Evolutionary conservation across 2,797 vertebrate species (phyloP).

Genomic region (Apogon talboti): DNA sequence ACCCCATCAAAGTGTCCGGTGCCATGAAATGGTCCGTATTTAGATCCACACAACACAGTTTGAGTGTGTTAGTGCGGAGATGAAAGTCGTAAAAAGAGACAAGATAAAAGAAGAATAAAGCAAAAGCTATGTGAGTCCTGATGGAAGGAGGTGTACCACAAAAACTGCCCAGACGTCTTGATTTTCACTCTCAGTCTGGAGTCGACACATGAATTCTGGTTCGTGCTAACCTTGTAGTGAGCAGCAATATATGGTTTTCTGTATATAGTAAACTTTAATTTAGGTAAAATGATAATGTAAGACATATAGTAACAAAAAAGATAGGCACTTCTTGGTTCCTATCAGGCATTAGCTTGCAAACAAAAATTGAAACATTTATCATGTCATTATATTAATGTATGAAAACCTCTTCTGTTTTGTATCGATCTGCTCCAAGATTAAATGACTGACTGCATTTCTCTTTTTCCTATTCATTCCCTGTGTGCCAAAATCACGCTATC

Average conservation of each 20-base stretch:
- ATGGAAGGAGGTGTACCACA: slow-evolving; percentile 16
- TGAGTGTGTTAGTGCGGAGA: slow-evolving; percentile 29
- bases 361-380: slow-evolving; percentile 43
- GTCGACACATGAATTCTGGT: slow-evolving; percentile 35
- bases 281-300: slow-evolving; percentile 57
- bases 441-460: slow-evolving; percentile 28
- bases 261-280: slow-evolving; percentile 72
- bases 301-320: slow-evolving; percentile 39
- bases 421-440: slow-evolving; percentile 38
- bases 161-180: slow-evolving; percentile 20
- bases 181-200: slow-evolving; percentile 14
- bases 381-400: slow-evolving; percentile 46
- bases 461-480: slow-evolving; percentile 34
- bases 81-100: slow-evolving; percentile 39
- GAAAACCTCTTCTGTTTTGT: slow-evolving; percentile 43
- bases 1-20: slow-evolving; percentile 66
- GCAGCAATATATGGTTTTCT: slow-evolving; percentile 69
- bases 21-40: slow-evolving; percentile 40
- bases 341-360: slow-evolving; percentile 51
- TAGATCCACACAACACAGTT: slow-evolving; percentile 54
- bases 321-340: slow-evolving; percentile 9
- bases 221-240: slow-evolving; percentile 36
- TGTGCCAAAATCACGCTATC: slow-evolving; percentile 63
- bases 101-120: slow-evolving; percentile 30
- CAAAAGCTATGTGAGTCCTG: slow-evolving; percentile 4